Conservation (phyloP, 2,797 vertebrate genomes). For the Phrynocephalus guinanensis region DNA sequence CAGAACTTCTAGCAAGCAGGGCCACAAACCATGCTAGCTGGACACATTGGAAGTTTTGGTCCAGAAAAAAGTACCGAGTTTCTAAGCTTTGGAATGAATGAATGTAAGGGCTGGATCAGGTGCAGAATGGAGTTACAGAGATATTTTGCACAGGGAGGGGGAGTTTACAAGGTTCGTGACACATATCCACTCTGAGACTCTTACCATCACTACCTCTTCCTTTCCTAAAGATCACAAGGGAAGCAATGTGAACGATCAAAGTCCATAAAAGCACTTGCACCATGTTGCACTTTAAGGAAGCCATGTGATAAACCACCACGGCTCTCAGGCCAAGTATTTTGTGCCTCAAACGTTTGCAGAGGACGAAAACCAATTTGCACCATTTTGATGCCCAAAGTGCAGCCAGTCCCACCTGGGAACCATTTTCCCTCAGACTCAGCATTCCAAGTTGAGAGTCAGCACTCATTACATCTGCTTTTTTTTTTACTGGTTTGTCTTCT, state of each 20-base stretch:
- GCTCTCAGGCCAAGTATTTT: neutral
- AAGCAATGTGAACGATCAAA: neutral
- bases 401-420: conserved; percentile 17
- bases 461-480: conserved; percentile 46
- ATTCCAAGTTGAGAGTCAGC: conserved; percentile 28
- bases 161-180: neutral
- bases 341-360: neutral
- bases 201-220: neutral
- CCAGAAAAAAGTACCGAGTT: no score
- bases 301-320: neutral
- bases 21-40: no score
- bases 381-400: conserved; percentile 16
- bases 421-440: conserved; percentile 28
- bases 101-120: neutral
- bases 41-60: no score
- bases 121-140: neutral
- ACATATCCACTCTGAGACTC: neutral
- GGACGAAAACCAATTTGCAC: neutral
- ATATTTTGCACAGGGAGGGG: neutral
- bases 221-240: neutral
- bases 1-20: no score
- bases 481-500: conserved; percentile 21
- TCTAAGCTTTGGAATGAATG: no score
- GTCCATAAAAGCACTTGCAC: neutral
- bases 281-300: neutral